A percentile compares a stretch with the other conserved stretches of the same genome.
Conservation (phyloP, 2,888 invertebrate genomes). For the Yponomeuta evonymella region DNA sequence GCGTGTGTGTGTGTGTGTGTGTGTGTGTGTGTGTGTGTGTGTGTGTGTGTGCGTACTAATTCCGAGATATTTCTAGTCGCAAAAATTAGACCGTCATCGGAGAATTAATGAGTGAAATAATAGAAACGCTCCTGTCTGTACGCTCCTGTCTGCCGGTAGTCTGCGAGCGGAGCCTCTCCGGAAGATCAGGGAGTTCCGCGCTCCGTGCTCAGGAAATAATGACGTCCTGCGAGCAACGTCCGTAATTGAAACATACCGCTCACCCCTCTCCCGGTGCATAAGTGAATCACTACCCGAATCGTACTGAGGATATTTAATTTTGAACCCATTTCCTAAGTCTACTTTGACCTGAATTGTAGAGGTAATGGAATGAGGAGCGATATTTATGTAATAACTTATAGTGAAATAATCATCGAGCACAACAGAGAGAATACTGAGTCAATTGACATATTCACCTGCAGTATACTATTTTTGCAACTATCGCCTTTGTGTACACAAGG, state of each 20-base stretch:
- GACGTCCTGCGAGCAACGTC: slow-evolving; percentile 47
- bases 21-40: too few species aligned
- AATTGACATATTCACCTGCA: neutral
- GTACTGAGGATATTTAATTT: slow-evolving; percentile 45
- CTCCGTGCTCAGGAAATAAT: slow-evolving; percentile 56
- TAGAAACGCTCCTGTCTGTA: slow-evolving; percentile 5
- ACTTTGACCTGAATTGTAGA: neutral
- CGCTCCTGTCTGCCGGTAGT: neutral
- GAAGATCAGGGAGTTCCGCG: slow-evolving; percentile 22
- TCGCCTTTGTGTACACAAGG: neutral
- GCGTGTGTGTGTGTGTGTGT: too few species aligned
- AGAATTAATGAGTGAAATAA: slow-evolving; percentile 4
- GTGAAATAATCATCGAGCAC: neutral
- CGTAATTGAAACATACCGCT: slow-evolving; percentile 53
- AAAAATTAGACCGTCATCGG: neutral
- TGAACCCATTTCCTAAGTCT: slow-evolving; percentile 12
- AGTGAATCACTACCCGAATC: slow-evolving; percentile 53
- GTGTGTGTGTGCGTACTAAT: neutral
- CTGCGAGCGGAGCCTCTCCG: neutral
- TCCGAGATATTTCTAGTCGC: neutral
- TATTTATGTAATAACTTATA: neutral
- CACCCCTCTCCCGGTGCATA: slow-evolving; percentile 33
- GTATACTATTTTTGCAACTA: neutral
- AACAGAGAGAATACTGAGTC: neutral
- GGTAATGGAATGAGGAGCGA: neutral